These are phyloP conservation scores for Cardinalis cardinalis DNA, from an alignment of 2,113 vertebrate species.

Conservation along the genomic window DNA sequence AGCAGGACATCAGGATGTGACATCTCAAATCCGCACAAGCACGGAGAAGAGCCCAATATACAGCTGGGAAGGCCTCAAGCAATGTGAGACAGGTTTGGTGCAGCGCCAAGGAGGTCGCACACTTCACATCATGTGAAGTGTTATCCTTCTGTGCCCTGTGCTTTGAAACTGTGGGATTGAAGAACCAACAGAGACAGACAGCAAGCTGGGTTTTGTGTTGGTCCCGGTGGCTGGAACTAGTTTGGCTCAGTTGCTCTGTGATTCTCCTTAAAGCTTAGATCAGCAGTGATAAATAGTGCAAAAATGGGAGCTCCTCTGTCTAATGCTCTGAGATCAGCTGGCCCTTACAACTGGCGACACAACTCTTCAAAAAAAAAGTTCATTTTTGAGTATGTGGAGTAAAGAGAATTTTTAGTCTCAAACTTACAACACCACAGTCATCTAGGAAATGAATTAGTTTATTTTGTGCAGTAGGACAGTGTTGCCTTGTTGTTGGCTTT, in stretches of 20 bases:
- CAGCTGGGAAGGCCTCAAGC: not conserved
- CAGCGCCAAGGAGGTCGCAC: not conserved
- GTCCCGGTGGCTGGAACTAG: not conserved
- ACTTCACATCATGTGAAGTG: accelerated
- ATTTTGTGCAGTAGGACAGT: not conserved
- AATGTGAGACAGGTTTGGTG: not conserved
- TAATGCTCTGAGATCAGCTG: not conserved
- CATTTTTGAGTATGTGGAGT: accelerated
- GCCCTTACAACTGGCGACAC: accelerated
- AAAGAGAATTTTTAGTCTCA: not conserved
- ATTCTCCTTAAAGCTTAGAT: not conserved
- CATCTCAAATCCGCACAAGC: not conserved
- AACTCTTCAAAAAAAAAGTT: not conserved
- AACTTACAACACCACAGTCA: not conserved
- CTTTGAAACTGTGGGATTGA: not conserved
- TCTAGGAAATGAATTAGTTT: not conserved
- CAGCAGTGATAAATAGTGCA: not conserved
- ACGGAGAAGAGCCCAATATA: not conserved
- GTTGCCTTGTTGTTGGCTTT: not conserved
- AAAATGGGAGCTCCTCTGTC: not conserved
- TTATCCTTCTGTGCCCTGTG: not conserved
- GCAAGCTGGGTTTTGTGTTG: not conserved
- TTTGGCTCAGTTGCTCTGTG: not conserved
- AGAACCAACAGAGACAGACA: not conserved
- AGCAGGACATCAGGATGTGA: too few species aligned